A percentile compares a stretch with the other conserved stretches of the same genome.
Evolutionary conservation across 2,888 invertebrate species (phyloP).

Genomic region (Drosophila atripex): DNA sequence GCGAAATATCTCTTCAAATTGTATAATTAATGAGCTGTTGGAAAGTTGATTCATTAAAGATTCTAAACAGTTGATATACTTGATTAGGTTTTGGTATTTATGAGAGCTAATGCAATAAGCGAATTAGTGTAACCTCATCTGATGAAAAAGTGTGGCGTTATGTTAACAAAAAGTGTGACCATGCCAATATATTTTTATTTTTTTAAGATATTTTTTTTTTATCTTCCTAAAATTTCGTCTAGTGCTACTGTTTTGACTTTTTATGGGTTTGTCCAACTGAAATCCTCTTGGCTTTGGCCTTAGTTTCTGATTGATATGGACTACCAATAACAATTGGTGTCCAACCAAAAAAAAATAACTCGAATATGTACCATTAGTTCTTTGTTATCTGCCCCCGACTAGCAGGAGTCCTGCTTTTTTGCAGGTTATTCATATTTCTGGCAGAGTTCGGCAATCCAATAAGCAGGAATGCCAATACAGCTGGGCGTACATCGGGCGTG

Average conservation of each 20-base stretch:
- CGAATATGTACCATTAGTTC: conserved; percentile 32
- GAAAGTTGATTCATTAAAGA: background rate
- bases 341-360: conserved; percentile 12
- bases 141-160: no score
- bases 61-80: no score
- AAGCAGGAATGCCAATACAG: conserved; percentile 42
- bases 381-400: conserved; percentile 8
- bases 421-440: conserved; percentile 13
- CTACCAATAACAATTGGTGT: background rate
- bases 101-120: no score
- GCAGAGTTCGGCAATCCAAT: conserved; percentile 24
- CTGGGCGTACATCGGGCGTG: conserved; percentile 5
- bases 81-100: no score
- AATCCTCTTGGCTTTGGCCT: background rate
- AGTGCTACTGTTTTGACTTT: background rate
- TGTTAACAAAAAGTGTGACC: no score
- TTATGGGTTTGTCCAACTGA: background rate
- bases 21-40: background rate
- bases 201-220: background rate
- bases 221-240: background rate
- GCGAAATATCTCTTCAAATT: background rate
- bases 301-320: conserved; percentile 21
- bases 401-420: conserved; percentile 11
- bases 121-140: no score
- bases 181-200: background rate